Percentiles rank a stretch among this genome's conserved stretches.
Conservation (phyloP, 2,888 invertebrate genomes). For the Elegia similella region DNA sequence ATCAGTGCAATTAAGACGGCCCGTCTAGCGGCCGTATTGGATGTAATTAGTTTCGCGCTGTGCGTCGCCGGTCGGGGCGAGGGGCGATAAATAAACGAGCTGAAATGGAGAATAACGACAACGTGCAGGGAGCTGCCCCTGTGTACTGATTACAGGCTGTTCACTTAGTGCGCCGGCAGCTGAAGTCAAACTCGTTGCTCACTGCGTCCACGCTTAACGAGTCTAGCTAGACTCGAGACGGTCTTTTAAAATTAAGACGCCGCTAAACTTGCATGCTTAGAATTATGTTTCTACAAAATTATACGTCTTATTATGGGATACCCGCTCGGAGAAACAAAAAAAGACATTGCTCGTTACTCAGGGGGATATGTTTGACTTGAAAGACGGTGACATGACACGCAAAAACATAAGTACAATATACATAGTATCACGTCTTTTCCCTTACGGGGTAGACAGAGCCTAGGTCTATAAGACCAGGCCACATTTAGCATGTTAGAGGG, state of each 20-base stretch:
- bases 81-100: slow-evolving; percentile 60
- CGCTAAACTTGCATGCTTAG: too few species aligned
- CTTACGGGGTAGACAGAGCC: too few species aligned
- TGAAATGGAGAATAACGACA: slow-evolving; percentile 44
- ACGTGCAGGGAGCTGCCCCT: slow-evolving; percentile 37
- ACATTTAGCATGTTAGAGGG: too few species aligned
- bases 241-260: too few species aligned
- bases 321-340: too few species aligned
- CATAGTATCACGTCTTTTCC: neutral
- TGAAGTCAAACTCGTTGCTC: neutral
- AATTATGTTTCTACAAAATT: too few species aligned
- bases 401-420: too few species aligned
- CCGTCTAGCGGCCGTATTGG: slow-evolving; percentile 56
- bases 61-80: slow-evolving; percentile 39
- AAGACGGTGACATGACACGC: too few species aligned
- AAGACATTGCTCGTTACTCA: too few species aligned
- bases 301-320: too few species aligned
- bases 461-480: too few species aligned
- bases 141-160: slow-evolving; percentile 27
- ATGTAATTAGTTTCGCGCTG: slow-evolving; percentile 71
- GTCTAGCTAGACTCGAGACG: neutral
- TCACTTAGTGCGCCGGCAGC: slow-evolving; percentile 2
- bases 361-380: too few species aligned
- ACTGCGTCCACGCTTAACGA: neutral
- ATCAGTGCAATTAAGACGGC: slow-evolving; percentile 76